Evolutionary conservation across 2,113 vertebrate genomes (phyloP), one percentile per base, ranked within the genome.

Genomic region (Erythrocebus patas): DNA sequence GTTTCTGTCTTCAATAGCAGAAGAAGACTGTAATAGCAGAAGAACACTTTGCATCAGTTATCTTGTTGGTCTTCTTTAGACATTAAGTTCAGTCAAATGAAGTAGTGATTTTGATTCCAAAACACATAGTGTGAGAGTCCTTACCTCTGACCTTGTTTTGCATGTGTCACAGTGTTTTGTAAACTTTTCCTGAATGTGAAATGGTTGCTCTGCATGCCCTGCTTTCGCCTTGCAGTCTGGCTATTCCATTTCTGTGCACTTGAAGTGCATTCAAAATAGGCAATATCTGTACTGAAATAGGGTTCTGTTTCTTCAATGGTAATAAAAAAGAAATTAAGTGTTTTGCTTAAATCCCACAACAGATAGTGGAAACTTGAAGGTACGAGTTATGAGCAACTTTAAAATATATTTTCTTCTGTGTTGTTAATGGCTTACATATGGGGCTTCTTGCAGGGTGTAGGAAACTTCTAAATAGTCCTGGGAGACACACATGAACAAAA

Each of bases 381-480:
- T 6, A 89, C 55, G n/a, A 89, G n/a, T 25, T 95, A n/a, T 40
- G 18, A 94, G 9, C 93, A 20, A 85, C 1, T 52, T 93, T 90
- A 89, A 92, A 70, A 55, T 59, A 23, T 32, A 88, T 95, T 91
- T 89, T 93, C 68, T 76, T 82, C 43, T 16, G 22, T 70, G 32
- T n/a, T 3, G 17, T 70, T 86, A 94, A 93, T 55, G 68, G 14
- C 27, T 96, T 95, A 72, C 30, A 66, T 76, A 81, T 93, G 38
- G 38, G 13, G 50, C 7, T 88, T 94, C n/a, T 59, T 91, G 10
- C 8, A 68, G 30, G 80, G 17, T 59, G 6, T 22, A 73, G 50
- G 87, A 82, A 94, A 97, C 23, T n/a, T 82, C 92, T 81, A 88
- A 95, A 72, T 57, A 85, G 40, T 52, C 57, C 50, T 48, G 13